Percentiles rank a stretch among this genome's conserved stretches.
These are phyloP conservation scores for Drosophila punjabiensis DNA, from an alignment of 1,140 invertebrate genomes.

Conservation along the genomic window DNA sequence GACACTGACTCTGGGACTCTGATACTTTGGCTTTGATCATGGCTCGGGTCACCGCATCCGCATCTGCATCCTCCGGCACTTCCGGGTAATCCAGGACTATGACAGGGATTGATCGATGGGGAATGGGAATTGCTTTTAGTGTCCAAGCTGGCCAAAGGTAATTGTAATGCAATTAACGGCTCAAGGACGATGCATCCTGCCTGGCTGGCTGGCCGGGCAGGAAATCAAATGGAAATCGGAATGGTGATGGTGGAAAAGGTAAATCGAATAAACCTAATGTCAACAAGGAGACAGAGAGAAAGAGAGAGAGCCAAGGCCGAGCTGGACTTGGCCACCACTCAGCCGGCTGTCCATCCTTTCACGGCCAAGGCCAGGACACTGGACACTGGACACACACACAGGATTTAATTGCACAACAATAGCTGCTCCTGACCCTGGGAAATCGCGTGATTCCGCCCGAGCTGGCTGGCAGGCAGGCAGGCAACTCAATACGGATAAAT, in stretches of 20 bases:
- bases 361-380: neutral
- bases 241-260: constrained; percentile 9
- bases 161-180: constrained; percentile 70
- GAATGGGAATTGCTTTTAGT: constrained; percentile 1
- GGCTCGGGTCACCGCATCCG: neutral
- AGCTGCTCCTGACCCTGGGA: neutral
- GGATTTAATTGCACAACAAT: constrained; percentile 32
- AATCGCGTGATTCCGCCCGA: neutral
- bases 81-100: constrained; percentile 2
- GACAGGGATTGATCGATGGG: constrained; percentile 28
- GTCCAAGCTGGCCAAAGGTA: constrained; percentile 20
- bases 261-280: constrained; percentile 62
- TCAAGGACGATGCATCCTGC: constrained; percentile 22
- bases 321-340: neutral
- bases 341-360: neutral
- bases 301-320: constrained; percentile 13
- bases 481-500: constrained; percentile 12
- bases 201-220: constrained; percentile 11
- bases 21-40: neutral
- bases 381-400: neutral
- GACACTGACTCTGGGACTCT: neutral
- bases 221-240: constrained; percentile 56
- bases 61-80: neutral
- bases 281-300: neutral
- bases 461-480: neutral